phyloP scores from a whole-genome alignment of 1,140 invertebrate genomes.

The Drosophila watanabei region DNA sequence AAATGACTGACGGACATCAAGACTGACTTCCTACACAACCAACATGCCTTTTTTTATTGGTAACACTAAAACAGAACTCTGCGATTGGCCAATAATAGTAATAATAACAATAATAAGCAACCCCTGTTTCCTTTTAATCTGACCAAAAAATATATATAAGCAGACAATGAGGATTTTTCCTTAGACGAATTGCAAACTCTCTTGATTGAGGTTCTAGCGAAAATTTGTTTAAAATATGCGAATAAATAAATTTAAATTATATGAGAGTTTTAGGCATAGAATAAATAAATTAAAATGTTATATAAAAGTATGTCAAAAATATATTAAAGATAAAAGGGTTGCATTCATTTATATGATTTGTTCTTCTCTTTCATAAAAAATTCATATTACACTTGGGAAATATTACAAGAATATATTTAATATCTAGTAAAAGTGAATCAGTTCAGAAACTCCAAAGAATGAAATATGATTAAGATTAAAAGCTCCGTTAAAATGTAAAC shows the following conservation, averaged over 20 bases:
- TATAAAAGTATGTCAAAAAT: background rate
- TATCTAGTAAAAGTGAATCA: background rate
- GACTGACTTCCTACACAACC: conserved; percentile 45
- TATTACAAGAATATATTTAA: too few relatives aligned
- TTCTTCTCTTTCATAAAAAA: too few relatives aligned
- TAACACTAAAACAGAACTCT: conserved; percentile 38
- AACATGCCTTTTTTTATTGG: background rate
- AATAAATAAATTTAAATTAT: background rate
- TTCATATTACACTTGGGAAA: too few relatives aligned
- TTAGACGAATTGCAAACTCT: background rate
- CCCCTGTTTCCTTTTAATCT: background rate
- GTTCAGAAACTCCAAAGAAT: background rate
- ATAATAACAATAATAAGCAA: conserved; percentile 23
- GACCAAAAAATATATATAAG: background rate
- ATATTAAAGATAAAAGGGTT: background rate
- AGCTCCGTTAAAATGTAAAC: background rate
- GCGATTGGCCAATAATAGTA: conserved; percentile 44
- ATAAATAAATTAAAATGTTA: too few relatives aligned
- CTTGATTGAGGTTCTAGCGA: background rate
- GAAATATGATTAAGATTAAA: background rate
- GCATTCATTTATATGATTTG: too few relatives aligned
- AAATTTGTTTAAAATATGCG: background rate
- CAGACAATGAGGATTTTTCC: background rate
- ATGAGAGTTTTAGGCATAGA: background rate
- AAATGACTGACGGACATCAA: background rate